Percentiles rank a stretch among this genome's conserved stretches.
Evolutionary conservation across 1,140 invertebrate species (phyloP).

Genomic region (Condylostylus longicornis): DNA sequence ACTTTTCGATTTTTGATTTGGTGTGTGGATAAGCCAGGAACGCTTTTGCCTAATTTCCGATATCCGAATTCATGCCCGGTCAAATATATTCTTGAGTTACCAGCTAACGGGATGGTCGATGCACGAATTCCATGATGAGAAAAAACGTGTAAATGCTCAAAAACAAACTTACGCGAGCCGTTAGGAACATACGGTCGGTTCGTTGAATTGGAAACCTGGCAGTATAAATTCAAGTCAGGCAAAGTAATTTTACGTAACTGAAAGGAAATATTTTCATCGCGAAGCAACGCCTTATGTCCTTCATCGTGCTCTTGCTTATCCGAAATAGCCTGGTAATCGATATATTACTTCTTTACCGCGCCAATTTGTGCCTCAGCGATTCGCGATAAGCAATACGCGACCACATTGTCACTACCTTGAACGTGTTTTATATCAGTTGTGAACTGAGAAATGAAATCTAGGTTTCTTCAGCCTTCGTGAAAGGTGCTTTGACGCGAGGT

Average conservation of each 20-base stretch:
- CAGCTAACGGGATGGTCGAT: too few species aligned
- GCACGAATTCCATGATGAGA: neutral
- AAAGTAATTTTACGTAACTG: neutral
- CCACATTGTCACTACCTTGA: neutral
- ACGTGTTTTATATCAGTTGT: conserved; percentile 10
- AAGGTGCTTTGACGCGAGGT: conserved; percentile 31
- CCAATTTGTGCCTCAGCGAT: too few species aligned
- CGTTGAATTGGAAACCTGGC: neutral
- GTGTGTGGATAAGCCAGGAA: conserved; percentile 14
- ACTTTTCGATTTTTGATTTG: conserved; percentile 1
- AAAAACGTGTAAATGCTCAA: neutral
- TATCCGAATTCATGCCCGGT: conserved; percentile 19
- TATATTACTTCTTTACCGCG: neutral
- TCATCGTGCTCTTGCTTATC: neutral
- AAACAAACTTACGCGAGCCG: neutral
- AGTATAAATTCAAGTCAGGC: neutral
- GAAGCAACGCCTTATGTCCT: neutral
- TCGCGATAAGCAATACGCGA: neutral
- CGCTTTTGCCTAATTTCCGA: neutral
- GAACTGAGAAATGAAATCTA: too few species aligned
- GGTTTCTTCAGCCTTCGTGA: conserved; percentile 34
- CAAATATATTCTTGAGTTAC: conserved; percentile 16
- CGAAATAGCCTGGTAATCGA: neutral
- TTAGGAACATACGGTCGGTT: neutral
- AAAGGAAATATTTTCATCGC: neutral